Conservation (phyloP, 2,113 vertebrate species). For the Cyanoliseus patagonus region DNA sequence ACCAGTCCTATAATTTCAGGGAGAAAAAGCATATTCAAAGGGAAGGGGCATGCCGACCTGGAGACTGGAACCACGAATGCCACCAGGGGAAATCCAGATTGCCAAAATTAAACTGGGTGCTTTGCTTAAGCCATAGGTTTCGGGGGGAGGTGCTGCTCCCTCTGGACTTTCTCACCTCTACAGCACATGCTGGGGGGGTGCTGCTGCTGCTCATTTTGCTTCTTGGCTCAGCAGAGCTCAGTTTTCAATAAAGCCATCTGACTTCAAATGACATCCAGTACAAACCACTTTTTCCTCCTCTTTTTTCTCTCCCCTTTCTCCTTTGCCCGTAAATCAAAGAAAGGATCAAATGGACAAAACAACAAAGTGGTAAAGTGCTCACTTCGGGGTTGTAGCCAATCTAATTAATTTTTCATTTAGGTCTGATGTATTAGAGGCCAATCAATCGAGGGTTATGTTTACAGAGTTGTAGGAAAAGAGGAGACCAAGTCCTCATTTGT, state of each 20-base stretch:
- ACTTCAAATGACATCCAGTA: conserved; percentile 28
- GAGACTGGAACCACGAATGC: not conserved
- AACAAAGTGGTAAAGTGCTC: conserved; percentile 73
- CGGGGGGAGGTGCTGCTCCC: not conserved
- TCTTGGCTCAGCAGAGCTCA: not conserved
- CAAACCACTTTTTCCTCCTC: conserved; percentile 45
- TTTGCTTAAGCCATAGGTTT: not conserved
- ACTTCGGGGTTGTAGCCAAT: conserved; percentile 71
- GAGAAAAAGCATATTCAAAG: not conserved
- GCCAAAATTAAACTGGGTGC: not conserved
- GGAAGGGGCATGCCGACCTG: not conserved
- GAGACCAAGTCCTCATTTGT: conserved; percentile 74
- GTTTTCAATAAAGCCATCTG: not conserved
- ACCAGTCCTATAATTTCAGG: not conserved
- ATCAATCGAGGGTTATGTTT: conserved; percentile 86
- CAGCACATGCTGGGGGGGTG: not conserved
- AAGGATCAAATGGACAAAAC: conserved; percentile 77
- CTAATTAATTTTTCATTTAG: conserved; percentile 89
- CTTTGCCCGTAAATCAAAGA: conserved; percentile 74
- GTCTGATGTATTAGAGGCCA: conserved; percentile 80
- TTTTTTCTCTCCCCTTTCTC: conserved; percentile 47
- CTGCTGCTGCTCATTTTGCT: not conserved
- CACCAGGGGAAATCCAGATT: not conserved
- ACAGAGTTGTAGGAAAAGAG: conserved; percentile 76
- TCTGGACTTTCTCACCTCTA: too few species aligned